phyloP scores from a whole-genome alignment of 37 sponge, comb jelly and placozoan genomes.

The Eunapius fragilis region DNA sequence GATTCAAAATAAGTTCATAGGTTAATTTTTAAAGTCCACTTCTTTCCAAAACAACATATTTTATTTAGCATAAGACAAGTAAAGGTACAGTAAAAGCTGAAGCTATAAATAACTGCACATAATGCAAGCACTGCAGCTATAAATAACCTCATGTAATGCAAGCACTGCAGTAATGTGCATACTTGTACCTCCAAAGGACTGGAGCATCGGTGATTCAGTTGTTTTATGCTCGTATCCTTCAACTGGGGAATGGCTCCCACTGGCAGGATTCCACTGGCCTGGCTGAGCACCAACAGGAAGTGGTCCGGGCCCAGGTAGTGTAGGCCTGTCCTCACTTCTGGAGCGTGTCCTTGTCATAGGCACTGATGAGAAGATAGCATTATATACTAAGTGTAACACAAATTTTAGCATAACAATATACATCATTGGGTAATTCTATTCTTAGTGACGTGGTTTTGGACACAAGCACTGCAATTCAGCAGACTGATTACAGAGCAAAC shows the following conservation, averaged over 20 bases:
- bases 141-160: background rate
- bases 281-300: background rate
- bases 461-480: too few species aligned
- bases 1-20: too few species aligned
- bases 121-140: background rate
- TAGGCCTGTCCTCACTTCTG: constrained; percentile 40
- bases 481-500: too few species aligned
- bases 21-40: too few species aligned
- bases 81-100: background rate
- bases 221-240: background rate
- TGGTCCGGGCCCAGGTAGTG: background rate
- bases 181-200: background rate
- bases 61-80: too few species aligned
- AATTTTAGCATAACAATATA: too few species aligned
- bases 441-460: too few species aligned
- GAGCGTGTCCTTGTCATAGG: constrained; percentile 64
- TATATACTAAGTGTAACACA: too few species aligned
- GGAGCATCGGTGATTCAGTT: background rate
- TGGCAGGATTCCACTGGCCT: background rate
- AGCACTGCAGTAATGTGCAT: background rate
- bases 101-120: background rate
- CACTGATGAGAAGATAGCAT: constrained; percentile 5
- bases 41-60: too few species aligned
- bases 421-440: too few species aligned
- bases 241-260: constrained; percentile 22